A percentile compares a stretch with the other conserved stretches of the same genome.
phyloP scores from a whole-genome alignment of 1,140 invertebrate species.

The Diabrotica virgifera region DNA sequence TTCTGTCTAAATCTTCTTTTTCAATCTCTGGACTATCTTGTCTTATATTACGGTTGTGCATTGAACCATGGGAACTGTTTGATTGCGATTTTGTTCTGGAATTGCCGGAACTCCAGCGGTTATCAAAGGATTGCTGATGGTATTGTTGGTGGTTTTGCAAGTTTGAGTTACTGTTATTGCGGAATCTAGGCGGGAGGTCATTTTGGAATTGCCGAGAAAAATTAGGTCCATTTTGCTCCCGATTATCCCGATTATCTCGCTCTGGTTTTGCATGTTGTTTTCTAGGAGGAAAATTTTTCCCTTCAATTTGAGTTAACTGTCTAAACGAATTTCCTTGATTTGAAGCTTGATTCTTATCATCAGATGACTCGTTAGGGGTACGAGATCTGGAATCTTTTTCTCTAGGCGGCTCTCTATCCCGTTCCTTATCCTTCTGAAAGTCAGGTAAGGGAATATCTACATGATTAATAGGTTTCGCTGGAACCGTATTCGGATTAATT shows the following conservation, averaged over 20 bases:
- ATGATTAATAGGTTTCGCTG: slow-evolving; percentile 48
- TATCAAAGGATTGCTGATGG: slow-evolving; percentile 27
- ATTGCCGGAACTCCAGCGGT: slow-evolving; percentile 15
- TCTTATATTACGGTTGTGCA: slow-evolving; percentile 22
- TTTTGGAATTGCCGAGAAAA: slow-evolving; percentile 73
- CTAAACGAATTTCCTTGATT: slow-evolving; percentile 40
- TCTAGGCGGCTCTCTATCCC: slow-evolving; percentile 19
- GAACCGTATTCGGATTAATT: slow-evolving; percentile 42
- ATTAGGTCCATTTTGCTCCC: slow-evolving; percentile 46
- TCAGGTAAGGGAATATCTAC: slow-evolving; percentile 55
- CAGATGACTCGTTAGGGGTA: slow-evolving; percentile 31
- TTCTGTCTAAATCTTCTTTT: slow-evolving; percentile 27
- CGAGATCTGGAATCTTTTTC: slow-evolving; percentile 24
- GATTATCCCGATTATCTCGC: slow-evolving; percentile 35
- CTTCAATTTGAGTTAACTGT: slow-evolving; percentile 49
- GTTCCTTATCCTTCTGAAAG: slow-evolving; percentile 56
- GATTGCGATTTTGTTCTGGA: slow-evolving; percentile 6
- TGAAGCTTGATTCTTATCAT: slow-evolving; percentile 25
- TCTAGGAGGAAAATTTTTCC: slow-evolving; percentile 43
- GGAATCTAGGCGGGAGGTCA: slow-evolving; percentile 80
- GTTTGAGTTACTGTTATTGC: slow-evolving; percentile 33
- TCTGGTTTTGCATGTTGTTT: slow-evolving; percentile 51
- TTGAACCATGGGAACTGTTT: not conserved
- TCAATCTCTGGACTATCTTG: slow-evolving; percentile 33
- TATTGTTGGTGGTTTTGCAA: slow-evolving; percentile 19